Conservation (phyloP, 2,888 invertebrate genomes). For the Gisinianus flammeolus region DNA sequence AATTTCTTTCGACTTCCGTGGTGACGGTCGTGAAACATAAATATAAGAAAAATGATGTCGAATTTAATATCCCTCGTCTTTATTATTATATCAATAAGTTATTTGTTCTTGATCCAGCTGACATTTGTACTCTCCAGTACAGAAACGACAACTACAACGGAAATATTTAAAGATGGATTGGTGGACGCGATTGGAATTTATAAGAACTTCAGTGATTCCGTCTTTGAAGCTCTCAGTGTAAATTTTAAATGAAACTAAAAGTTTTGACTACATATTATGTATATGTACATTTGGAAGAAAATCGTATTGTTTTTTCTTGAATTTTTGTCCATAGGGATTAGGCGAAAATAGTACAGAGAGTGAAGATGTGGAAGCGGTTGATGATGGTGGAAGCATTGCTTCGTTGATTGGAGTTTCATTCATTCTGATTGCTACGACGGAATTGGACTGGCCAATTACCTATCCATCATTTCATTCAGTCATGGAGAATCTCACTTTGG, state of each 20-base stretch:
- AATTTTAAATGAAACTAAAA: slow-evolving; percentile 1
- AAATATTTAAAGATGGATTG: not conserved
- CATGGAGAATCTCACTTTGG: not conserved
- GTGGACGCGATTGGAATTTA: slow-evolving; percentile 13
- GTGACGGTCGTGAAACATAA: too few relatives aligned
- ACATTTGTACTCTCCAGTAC: not conserved
- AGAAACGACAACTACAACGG: not conserved
- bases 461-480: slow-evolving; percentile 10
- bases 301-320: not conserved
- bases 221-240: slow-evolving; percentile 24
- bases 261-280: not conserved
- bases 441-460: slow-evolving; percentile 13
- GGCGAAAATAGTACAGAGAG: slow-evolving; percentile 18
- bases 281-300: not conserved
- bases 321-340: slow-evolving; percentile 6
- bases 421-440: slow-evolving; percentile 14
- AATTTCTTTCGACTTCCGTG: not conserved
- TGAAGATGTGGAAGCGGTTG: not conserved
- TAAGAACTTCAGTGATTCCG: slow-evolving; percentile 24
- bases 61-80: not conserved
- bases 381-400: slow-evolving; percentile 10
- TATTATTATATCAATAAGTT: not conserved
- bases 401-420: slow-evolving; percentile 21
- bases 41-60: not conserved
- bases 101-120: not conserved